Conservation (phyloP, 2,113 vertebrate species). For the Macheiramphus alcinus region DNA sequence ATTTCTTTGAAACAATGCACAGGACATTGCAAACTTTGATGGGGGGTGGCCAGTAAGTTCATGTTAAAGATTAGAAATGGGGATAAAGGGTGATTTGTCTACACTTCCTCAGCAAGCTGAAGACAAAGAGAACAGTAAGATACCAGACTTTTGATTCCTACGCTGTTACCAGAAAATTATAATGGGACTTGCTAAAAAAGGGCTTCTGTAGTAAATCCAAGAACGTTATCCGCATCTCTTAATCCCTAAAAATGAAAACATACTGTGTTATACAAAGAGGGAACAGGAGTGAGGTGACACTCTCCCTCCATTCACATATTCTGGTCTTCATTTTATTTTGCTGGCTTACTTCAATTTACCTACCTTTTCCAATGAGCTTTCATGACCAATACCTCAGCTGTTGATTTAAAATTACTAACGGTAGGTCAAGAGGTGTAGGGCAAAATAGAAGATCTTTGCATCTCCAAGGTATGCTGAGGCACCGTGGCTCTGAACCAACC, state of each 20-base stretch:
- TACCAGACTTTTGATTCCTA: background rate
- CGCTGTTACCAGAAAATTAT: background rate
- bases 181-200: background rate
- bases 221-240: background rate
- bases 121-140: conserved; percentile 42
- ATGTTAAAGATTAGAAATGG: background rate
- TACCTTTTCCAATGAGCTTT: background rate
- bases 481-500: background rate
- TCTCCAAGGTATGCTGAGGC: background rate
- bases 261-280: background rate
- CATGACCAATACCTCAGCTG: background rate
- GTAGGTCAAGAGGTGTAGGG: background rate
- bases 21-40: background rate
- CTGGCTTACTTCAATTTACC: background rate
- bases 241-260: background rate
- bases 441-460: background rate
- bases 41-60: background rate
- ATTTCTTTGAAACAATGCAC: conserved; percentile 1
- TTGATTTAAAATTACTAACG: background rate
- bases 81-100: conserved; percentile 18
- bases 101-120: conserved; percentile 37
- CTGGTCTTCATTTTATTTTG: background rate
- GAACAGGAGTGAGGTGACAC: background rate
- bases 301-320: background rate
- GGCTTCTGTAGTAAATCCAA: background rate